These are phyloP conservation scores for Erinaceus europaeus DNA, from an alignment of 2,113 vertebrate species.

Conservation along the genomic window DNA sequence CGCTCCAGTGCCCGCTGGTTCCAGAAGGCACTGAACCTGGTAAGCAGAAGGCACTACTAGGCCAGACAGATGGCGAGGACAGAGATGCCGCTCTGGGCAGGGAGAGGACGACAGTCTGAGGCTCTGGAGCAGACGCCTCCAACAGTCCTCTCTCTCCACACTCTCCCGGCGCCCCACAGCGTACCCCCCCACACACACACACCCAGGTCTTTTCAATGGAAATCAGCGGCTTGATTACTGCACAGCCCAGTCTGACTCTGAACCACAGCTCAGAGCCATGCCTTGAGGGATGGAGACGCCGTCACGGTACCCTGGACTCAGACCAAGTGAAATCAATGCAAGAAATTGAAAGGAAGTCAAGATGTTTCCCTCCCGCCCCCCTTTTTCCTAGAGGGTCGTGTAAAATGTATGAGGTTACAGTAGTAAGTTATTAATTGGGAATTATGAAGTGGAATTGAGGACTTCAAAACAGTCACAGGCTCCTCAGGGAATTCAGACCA, in stretches of 20 bases:
- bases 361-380: too few species aligned
- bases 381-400: constrained; percentile 51
- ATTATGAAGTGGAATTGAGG: constrained; percentile 65
- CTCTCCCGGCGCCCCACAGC: constrained; percentile 30
- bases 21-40: too few species aligned
- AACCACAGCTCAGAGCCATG: constrained; percentile 60
- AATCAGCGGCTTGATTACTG: constrained; percentile 74
- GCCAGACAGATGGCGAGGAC: not conserved
- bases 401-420: constrained; percentile 70
- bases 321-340: constrained; percentile 69
- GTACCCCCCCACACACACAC: constrained; percentile 28
- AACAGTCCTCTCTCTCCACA: constrained; percentile 30
- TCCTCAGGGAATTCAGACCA: constrained; percentile 39
- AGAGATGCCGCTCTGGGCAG: not conserved
- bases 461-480: constrained; percentile 52
- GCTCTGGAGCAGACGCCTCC: not conserved
- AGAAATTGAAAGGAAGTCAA: constrained; percentile 62
- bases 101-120: not conserved
- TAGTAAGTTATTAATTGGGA: constrained; percentile 71
- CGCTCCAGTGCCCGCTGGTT: too few species aligned
- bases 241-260: constrained; percentile 50
- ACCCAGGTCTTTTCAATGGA: constrained; percentile 67
- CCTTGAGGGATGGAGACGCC: constrained; percentile 61
- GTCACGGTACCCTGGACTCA: constrained; percentile 62
- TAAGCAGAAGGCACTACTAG: too few species aligned